Evolutionary conservation across 2,113 vertebrate genomes (phyloP), one percentile per base, ranked within the genome.

Genomic region (Osmerus mordax): DNA sequence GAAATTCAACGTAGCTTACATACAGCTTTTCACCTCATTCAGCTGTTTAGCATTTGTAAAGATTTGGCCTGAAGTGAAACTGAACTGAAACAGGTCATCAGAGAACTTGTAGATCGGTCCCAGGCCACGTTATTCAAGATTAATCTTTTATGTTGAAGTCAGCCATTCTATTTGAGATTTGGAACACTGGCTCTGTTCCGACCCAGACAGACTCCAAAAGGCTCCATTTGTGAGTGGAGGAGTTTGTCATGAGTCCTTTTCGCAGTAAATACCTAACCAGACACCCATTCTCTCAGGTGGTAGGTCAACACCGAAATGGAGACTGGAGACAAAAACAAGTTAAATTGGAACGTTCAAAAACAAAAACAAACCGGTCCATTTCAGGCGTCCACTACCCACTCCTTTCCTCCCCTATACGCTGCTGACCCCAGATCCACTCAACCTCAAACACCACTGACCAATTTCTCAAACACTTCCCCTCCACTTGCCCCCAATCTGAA

Each of bases 191-290:
- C 56, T 73, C 78, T 81, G 83, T 86, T 85, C 59, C 12, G 55
- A 16, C 47, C 65, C 65, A 53, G 65, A 66, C 65, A 11, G 19
- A 9, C 65, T 67, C 65, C 65, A 67, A 67, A 67, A 52, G 65
- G 47, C 23, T 16, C 62, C 41, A 53, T 18, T 67, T 52, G 15
- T 11, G 12, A 67, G 23, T 23, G 23, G 51, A 47, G 12, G 13
- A 61, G 60, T 9, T 25, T 19, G 12, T 29, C 19, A 13, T 62
- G 13, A 16, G 18, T 16, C 54, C 54, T 68, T 14, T 73, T 86
- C 12, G 68, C 81, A 81, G 65, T 32, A 71, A 86, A 85, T 77
- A 76, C 67, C 71, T 69, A 86, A 84, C 74, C 70, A 74, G 25
- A 55, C 19, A 18, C 8, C 6, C 19, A 18, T 16, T 64, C 36